phyloP scores from a whole-genome alignment of 1,140 invertebrate genomes.

The Aleiodes sp. region DNA sequence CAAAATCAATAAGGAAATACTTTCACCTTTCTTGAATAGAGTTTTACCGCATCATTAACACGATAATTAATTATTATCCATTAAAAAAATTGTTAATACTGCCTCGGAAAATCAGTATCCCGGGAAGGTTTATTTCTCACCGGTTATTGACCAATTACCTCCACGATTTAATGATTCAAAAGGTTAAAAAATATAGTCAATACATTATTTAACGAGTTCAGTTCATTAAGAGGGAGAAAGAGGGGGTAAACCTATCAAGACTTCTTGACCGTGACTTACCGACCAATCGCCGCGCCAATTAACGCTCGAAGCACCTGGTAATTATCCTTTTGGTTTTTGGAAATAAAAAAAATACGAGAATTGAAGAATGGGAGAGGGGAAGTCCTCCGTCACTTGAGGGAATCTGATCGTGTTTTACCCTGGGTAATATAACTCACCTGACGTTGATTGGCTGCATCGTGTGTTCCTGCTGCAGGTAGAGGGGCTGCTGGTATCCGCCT shows the following conservation, averaged over 20 bases:
- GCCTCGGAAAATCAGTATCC: too few relatives aligned
- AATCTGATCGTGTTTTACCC: slow-evolving; percentile 15
- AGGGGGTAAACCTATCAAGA: slow-evolving; percentile 1
- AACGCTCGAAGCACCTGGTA: slow-evolving; percentile 27
- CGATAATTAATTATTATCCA: too few relatives aligned
- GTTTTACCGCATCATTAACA: too few relatives aligned
- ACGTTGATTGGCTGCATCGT: slow-evolving; percentile 63
- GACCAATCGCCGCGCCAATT: slow-evolving; percentile 28
- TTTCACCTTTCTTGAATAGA: too few relatives aligned
- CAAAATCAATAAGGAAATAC: too few relatives aligned
- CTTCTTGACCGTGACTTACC: slow-evolving; percentile 24
- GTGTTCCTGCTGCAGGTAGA: slow-evolving; percentile 70
- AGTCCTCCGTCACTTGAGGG: slow-evolving; percentile 13
- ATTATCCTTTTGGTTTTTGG: slow-evolving; percentile 12
- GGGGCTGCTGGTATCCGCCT: slow-evolving; percentile 75
- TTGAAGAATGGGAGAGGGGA: neutral
- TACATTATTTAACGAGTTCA: neutral
- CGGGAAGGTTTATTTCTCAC: too few relatives aligned
- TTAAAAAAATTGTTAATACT: too few relatives aligned
- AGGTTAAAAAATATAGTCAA: neutral
- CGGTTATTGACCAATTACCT: too few relatives aligned
- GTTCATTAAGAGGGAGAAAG: too few relatives aligned
- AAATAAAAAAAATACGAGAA: neutral
- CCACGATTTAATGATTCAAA: too few relatives aligned
- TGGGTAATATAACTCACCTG: slow-evolving; percentile 50